Base-by-base conservation (phyloP, 2,888 invertebrate genomes). In the Heliconius hortense region DNA sequence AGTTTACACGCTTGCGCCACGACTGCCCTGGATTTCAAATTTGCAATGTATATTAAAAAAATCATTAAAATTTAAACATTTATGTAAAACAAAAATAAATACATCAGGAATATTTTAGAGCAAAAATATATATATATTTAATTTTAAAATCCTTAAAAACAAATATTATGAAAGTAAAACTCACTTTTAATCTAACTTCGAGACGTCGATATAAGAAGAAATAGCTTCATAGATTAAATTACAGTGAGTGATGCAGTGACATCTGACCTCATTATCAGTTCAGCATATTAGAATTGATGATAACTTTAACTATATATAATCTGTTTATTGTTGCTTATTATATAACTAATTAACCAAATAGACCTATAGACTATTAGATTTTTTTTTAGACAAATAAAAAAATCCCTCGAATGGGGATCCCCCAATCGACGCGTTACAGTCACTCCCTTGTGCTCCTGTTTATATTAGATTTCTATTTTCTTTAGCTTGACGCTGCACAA, bases 181-280 rank as follows among this genome's bases (percentile, higher is more conserved):
- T 71, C 24, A 71, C 70, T 24, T 71, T 13, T 21, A 39, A 60
- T 28, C 0, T 39, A 35, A 26, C 4, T 39, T 66, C 4, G 13
- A 48, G 21, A 43, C 71, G 75, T 75, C 71, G 59, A 43, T 66
- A 26, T 59, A 11, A 59, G 26, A 35, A 76, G 70, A 39, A 43
- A n/a, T 35, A 15, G 4, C 24, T 31, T 21, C 24, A n/a, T 62
- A 74, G 53, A 74, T 63, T 74, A 63, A 74, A 74, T 69, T 56
- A 73, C 31, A 69, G 13, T 63, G 53, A 68, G 63, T 35, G 72
- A 69, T 39, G 68, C 75, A n/a, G 69, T 77, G 56, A 71, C 67
- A 68, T 76, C 7, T 66, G 72, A 72, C 75, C 77, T 39, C 59
- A 66, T 53, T 75, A 77, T 72, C 68, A 72, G 59, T 26, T 66